Evolutionary conservation across 2,113 vertebrate genomes (phyloP).

Genomic region (Antigone vipio): DNA sequence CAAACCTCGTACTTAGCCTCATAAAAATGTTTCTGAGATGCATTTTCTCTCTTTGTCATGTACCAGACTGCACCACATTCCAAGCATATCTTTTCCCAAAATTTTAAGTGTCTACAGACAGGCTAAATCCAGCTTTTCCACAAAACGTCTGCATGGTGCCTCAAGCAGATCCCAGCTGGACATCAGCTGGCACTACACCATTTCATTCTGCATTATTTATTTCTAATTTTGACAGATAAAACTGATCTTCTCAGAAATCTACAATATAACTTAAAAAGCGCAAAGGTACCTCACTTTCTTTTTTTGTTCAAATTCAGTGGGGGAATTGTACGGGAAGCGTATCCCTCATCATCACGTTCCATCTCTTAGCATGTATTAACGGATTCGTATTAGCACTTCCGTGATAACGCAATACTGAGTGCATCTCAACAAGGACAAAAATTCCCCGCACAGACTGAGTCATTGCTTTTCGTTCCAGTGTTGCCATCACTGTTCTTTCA

Average conservation of each 20-base stretch:
- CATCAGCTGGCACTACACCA: accelerated
- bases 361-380: not conserved
- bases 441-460: not conserved
- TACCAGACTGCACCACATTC: not conserved
- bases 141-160: accelerated
- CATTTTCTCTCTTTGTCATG: not conserved
- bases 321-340: not conserved
- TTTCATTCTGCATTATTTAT: not conserved
- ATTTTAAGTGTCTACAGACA: not conserved
- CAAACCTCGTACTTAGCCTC: not conserved
- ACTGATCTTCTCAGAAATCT: not conserved
- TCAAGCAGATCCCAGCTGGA: not conserved
- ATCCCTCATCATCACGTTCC: not conserved
- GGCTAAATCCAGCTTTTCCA: not conserved
- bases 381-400: not conserved
- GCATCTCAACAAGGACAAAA: not conserved
- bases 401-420: not conserved
- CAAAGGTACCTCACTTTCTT: not conserved
- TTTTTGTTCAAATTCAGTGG: not conserved
- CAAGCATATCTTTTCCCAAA: not conserved
- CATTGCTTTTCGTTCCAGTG: not conserved
- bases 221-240: not conserved
- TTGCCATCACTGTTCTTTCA: not conserved
- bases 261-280: not conserved
- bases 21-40: not conserved